These are phyloP conservation scores for Drosophila multiciliata DNA, from an alignment of 2,888 invertebrate genomes.

Conservation along the genomic window DNA sequence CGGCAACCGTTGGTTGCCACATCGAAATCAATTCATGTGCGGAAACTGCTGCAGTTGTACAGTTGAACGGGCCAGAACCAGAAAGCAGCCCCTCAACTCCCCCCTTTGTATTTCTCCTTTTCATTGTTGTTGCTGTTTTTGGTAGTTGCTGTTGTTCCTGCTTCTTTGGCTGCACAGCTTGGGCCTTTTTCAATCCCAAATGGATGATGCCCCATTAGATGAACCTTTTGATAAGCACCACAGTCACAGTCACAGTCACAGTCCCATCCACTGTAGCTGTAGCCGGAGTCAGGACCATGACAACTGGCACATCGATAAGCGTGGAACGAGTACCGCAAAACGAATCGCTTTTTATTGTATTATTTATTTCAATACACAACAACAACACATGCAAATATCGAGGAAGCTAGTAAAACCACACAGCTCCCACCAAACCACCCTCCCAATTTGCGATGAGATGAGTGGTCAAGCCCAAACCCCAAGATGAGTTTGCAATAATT, in stretches of 20 bases:
- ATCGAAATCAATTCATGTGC: slow-evolving; percentile 77
- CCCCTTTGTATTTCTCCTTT: slow-evolving; percentile 29
- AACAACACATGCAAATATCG: slow-evolving; percentile 7
- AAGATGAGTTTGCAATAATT: neutral
- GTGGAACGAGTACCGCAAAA: slow-evolving; percentile 29
- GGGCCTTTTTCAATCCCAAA: slow-evolving; percentile 38
- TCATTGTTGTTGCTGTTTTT: slow-evolving; percentile 6
- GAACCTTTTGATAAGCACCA: slow-evolving; percentile 55
- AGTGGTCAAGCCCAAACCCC: slow-evolving; percentile 4
- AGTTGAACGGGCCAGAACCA: slow-evolving; percentile 67
- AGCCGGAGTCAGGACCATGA: slow-evolving; percentile 1
- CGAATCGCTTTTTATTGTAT: slow-evolving; percentile 23
- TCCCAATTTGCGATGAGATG: neutral
- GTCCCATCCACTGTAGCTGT: too few species aligned
- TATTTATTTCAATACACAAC: slow-evolving; percentile 28
- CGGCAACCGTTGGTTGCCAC: slow-evolving; percentile 43
- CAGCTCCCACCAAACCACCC: neutral
- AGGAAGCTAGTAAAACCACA: neutral
- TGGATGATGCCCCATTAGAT: slow-evolving; percentile 56
- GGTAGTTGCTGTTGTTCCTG: slow-evolving; percentile 22
- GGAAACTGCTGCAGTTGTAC: slow-evolving; percentile 77
- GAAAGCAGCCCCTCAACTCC: slow-evolving; percentile 24
- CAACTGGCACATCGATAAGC: slow-evolving; percentile 43
- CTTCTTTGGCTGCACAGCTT: slow-evolving; percentile 34
- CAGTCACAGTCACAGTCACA: slow-evolving; percentile 17